A percentile compares a stretch with the other conserved stretches of the same genome.
phyloP scores from a whole-genome alignment of 2,888 invertebrate genomes.

The Synanthedon andrenaeformis region DNA sequence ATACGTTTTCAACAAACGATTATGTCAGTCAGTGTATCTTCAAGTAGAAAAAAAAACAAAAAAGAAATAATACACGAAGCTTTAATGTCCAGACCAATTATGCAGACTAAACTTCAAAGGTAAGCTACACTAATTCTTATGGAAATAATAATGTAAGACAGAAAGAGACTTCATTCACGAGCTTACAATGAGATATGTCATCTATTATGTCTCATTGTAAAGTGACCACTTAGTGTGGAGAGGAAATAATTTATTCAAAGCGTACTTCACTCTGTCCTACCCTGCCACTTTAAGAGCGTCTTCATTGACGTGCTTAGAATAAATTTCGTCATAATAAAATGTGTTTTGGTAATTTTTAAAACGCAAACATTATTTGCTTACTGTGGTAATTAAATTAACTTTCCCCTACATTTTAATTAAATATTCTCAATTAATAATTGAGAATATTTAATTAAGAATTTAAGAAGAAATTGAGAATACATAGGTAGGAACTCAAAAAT shows the following conservation, averaged over 20 bases:
- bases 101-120: background rate
- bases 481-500: no score
- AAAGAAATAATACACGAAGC: background rate
- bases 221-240: conserved; percentile 51
- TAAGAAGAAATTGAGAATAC: no score
- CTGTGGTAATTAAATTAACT: no score
- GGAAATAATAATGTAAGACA: conserved; percentile 30
- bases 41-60: background rate
- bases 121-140: conserved; percentile 4
- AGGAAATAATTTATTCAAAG: conserved; percentile 62
- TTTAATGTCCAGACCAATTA: background rate
- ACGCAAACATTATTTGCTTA: background rate
- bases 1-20: no score
- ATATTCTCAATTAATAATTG: no score
- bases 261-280: conserved; percentile 23
- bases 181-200: conserved; percentile 48
- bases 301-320: background rate
- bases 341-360: background rate
- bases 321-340: conserved; percentile 12
- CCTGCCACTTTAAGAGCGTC: background rate
- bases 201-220: conserved; percentile 54
- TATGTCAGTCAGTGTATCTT: background rate
- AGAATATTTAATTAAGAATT: no score
- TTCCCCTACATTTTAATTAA: no score
- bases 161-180: conserved; percentile 37